These are phyloP conservation scores for Podarcis muralis DNA, from an alignment of 2,113 vertebrate species.

Conservation along the genomic window DNA sequence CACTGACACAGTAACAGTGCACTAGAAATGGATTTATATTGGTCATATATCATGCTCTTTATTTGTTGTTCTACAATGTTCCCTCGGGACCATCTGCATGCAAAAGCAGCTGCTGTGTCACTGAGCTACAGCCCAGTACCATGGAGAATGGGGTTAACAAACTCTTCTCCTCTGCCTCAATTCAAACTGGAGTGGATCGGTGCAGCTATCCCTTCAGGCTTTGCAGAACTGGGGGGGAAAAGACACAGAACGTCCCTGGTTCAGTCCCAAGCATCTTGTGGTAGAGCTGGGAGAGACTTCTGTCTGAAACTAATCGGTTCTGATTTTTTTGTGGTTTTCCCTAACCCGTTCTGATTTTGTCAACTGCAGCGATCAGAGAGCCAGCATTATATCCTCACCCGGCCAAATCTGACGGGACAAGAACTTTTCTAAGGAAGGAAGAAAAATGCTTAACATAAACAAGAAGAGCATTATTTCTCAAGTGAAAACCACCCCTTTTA, in stretches of 20 bases:
- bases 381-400: not conserved
- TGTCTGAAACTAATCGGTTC: no score
- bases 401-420: not conserved
- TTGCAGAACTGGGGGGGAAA: not conserved
- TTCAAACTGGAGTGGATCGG: no score
- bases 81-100: no score
- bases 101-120: not conserved
- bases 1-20: no score
- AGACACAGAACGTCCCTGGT: not conserved
- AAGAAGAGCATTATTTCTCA: not conserved
- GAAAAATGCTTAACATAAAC: not conserved
- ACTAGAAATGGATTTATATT: no score
- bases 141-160: no score
- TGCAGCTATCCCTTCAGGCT: not conserved
- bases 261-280: no score
- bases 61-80: no score
- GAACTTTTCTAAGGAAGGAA: not conserved
- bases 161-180: not conserved
- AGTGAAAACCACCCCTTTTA: constrained; percentile 30
- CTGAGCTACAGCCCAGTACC: no score
- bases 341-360: not conserved
- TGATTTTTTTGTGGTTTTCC: not conserved
- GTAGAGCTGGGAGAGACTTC: no score
- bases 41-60: no score
- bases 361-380: not conserved